Evolutionary conservation across 2,113 vertebrate species (phyloP).

Genomic region (Archilochus colubris): DNA sequence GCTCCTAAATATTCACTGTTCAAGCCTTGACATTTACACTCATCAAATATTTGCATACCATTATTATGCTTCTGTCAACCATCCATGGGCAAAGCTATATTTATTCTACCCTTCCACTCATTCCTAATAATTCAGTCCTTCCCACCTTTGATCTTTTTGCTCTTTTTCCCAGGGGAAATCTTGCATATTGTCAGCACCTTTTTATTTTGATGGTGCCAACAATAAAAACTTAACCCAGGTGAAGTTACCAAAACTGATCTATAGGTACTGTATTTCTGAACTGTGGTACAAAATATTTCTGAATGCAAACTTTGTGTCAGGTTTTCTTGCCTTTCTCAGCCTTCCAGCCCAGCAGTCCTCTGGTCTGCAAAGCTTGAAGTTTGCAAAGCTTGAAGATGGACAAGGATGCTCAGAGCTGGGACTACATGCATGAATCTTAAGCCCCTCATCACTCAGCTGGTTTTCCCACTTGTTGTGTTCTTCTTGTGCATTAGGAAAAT

Average conservation of each 20-base stretch:
- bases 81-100: slow-evolving; percentile 25
- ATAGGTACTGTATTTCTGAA: background rate
- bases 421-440: background rate
- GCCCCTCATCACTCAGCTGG: rapidly evolving
- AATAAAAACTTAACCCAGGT: background rate
- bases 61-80: slow-evolving; percentile 37
- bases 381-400: background rate
- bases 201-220: background rate
- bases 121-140: background rate
- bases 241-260: background rate
- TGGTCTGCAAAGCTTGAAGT: background rate
- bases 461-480: background rate
- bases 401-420: background rate
- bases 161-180: slow-evolving; percentile 3
- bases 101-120: slow-evolving; percentile 4
- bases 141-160: slow-evolving; percentile 16
- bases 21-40: slow-evolving; percentile 53
- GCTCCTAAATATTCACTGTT: background rate
- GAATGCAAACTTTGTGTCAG: background rate
- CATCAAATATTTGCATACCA: slow-evolving; percentile 27
- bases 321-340: background rate
- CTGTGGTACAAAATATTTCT: background rate
- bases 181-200: background rate
- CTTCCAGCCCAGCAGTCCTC: background rate
- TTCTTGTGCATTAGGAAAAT: background rate